Evolutionary conservation across 2,113 vertebrate genomes (phyloP), one percentile per base, ranked within the genome.

Genomic region (Thryonomys swinderianus): DNA sequence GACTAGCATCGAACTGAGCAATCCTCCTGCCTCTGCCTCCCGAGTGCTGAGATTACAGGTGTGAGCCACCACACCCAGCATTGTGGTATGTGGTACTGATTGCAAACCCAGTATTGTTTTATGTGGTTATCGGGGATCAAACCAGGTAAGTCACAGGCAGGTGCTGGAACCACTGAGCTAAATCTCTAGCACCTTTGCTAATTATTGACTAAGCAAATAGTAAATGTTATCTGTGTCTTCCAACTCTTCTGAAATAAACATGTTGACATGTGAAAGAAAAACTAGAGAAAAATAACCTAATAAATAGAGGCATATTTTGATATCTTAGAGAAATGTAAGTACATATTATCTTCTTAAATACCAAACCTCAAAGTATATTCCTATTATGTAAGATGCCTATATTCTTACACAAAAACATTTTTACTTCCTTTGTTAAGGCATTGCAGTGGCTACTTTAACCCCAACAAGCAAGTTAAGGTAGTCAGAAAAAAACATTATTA

Each of bases 401-500:
- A 64, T 67, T 89, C 57, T 78, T 45, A 83, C 10, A 79, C 3
- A 90, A 89, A 91, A 93, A 20, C 3, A 53, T n/a, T 69, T 84
- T 91, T 80, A 61, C 51, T 96, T 93, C n/a, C 25, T 57, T 59
- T 92, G 12, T 53, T 91, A 91, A 96, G 37, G 17, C 85, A 45
- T 14, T 80, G 12, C 18, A 80, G 61, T 40, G 69, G 9, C 10
- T 42, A 73, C 21, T 9, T n/a, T 42, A 73, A 73, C 25, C 12
- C 62, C 34, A 66, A 82, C 23, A 73, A 83, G 32, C n/a, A 81
- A 37, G 6, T 45, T 40, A 90, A 79, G 20, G 30, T n/a, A 67
- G 30, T 88, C 18, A 86, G 80, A 85, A 51, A 93, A 69, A 48
- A 40, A 51, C 48, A 9, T 84, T 64, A 59, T 48, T 74, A 74